Evolutionary conservation across 2,888 invertebrate genomes (phyloP).

Genomic region (Herminia tarsipennalis): DNA sequence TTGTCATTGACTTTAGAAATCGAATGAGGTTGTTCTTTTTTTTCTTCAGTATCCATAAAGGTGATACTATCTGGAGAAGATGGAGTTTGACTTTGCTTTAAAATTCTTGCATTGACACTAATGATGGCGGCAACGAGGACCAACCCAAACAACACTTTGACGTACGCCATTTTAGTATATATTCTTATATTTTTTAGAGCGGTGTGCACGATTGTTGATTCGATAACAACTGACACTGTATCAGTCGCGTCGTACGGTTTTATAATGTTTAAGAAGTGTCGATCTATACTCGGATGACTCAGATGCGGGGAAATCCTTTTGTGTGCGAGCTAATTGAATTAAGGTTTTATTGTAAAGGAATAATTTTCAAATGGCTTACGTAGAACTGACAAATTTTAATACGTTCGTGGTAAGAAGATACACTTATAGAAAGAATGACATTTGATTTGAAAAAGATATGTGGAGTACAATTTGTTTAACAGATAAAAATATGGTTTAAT

Average conservation of each 20-base stretch:
- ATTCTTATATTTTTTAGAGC: neutral
- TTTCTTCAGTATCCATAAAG: neutral
- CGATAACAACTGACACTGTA: neutral
- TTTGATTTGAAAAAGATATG: too few relatives aligned
- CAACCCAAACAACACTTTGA: neutral
- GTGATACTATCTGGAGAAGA: neutral
- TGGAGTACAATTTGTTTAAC: too few relatives aligned
- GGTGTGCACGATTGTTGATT: neutral
- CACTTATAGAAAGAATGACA: too few relatives aligned
- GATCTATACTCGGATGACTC: neutral
- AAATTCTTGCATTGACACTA: neutral
- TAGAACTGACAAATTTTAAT: too few relatives aligned
- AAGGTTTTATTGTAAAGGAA: too few relatives aligned
- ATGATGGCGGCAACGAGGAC: neutral
- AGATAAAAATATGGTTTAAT: too few relatives aligned
- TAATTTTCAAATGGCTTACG: too few relatives aligned
- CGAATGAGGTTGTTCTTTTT: too few relatives aligned
- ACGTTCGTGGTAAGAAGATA: too few relatives aligned
- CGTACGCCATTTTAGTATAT: neutral
- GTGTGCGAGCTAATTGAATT: constrained; percentile 18
- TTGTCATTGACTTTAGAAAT: neutral
- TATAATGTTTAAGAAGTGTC: neutral
- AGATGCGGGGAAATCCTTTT: constrained; percentile 3
- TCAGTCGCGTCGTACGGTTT: neutral
- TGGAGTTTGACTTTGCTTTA: neutral